Percentiles rank a stretch among this genome's conserved stretches.
These are phyloP conservation scores for Sorex araneus DNA, from an alignment of 2,113 vertebrate genomes.

Conservation along the genomic window DNA sequence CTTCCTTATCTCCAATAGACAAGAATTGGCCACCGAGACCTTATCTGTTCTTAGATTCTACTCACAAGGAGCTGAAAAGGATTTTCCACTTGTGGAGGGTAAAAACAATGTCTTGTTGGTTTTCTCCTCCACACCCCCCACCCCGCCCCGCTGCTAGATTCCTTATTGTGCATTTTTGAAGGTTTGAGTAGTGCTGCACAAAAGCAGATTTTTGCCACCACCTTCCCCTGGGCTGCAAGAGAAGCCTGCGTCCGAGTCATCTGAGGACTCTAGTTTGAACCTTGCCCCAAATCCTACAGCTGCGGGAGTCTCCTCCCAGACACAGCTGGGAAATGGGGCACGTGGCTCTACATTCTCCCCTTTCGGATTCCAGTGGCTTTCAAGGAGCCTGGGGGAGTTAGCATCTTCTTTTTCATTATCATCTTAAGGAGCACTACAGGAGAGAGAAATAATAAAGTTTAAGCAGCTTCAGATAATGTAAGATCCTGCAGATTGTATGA, in stretches of 20 bases:
- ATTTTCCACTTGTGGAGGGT: slow-evolving; percentile 99
- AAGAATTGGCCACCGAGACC: slow-evolving; percentile 95
- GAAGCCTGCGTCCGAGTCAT: not conserved
- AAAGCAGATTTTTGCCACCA: slow-evolving; percentile 60
- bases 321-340: not conserved
- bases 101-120: slow-evolving; percentile 60
- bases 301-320: rapidly evolving
- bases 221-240: slow-evolving; percentile 39
- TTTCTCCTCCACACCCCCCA: not conserved
- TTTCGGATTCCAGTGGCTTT: slow-evolving; percentile 37
- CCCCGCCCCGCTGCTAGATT: not conserved
- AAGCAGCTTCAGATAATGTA: not conserved
- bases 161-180: not conserved
- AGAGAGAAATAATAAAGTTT: slow-evolving; percentile 38
- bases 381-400: not conserved
- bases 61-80: slow-evolving; percentile 94
- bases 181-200: slow-evolving; percentile 16
- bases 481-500: not conserved
- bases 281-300: not conserved
- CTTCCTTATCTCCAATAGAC: slow-evolving; percentile 97
- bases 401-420: not conserved
- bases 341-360: not conserved
- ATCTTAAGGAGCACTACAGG: not conserved
- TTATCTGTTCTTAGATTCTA: slow-evolving; percentile 95
- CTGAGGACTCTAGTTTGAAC: slow-evolving; percentile 50